Base-by-base conservation (phyloP, 2,113 vertebrate genomes). In the Struthio camelus region DNA sequence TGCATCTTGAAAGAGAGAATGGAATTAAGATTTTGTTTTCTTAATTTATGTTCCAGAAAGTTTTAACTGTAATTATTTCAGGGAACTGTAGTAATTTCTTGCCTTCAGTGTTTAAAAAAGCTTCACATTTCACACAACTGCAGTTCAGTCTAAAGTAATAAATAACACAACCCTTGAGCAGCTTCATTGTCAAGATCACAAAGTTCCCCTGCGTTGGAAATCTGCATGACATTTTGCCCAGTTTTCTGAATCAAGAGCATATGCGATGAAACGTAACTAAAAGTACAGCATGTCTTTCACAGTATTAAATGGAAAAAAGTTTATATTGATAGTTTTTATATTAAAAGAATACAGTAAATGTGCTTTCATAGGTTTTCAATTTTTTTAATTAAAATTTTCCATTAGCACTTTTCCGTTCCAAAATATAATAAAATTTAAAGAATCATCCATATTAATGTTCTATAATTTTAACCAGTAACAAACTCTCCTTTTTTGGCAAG, bases 101-200 rank as follows among this genome's bases (percentile, higher is more conserved):
- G 78, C 53, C 42, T 94, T 96, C 54, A 27, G 14, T 94, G 90
- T 96, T 97, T 19, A 89, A 34, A 94, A 87, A 86, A 90, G 59
- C 84, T 94, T 94, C 14, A 70, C 42, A 61, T 80, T 96, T 94
- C 65, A 87, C 70, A 93, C 11, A 51, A 51, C 17, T 62, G 50
- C 58, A 76, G 51, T 32, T 95, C 73, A 73, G 32, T 83, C 72
- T 88, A 44, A 84, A 80, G 77, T n/a, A 88, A 85, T 78, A 92
- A 95, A 53, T 32, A 85, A 16, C 36, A 50, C 9, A 80, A 13
- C 42, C 30, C 71, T 85, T 82, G 42, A 87, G 58, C 25, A 80
- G 5, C 86, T 95, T 86, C 87, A 28, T 73, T 83, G 44, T 94
- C 64, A 83, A 64, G 76, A 85, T 89, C 83, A 96, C n/a, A 56